phyloP scores from a whole-genome alignment of 2,797 vertebrate genomes.

The Mycteria americana region DNA sequence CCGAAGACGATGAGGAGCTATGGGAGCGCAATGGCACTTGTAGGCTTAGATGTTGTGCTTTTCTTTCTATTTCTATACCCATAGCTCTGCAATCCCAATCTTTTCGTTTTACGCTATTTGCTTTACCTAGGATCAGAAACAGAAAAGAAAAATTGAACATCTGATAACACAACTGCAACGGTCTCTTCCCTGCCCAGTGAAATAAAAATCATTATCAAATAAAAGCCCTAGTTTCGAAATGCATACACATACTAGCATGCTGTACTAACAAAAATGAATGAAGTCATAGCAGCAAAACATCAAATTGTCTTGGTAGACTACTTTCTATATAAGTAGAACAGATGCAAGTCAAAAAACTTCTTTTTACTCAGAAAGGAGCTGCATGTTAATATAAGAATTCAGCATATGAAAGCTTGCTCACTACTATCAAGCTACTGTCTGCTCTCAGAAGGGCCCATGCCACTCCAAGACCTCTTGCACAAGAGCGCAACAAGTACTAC shows the following conservation, averaged over 20 bases:
- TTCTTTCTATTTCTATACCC: conserved; percentile 83
- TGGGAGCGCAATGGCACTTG: conserved; percentile 92
- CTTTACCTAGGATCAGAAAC: conserved; percentile 74
- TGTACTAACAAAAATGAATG: not conserved
- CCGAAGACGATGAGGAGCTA: conserved; percentile 93
- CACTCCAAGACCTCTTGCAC: not conserved
- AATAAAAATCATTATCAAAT: not conserved
- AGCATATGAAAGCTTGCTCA: not conserved
- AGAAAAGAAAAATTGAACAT: not conserved
- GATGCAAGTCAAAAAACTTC: not conserved
- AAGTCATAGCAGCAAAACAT: not conserved
- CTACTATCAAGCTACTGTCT: not conserved
- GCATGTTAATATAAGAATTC: not conserved
- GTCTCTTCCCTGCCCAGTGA: not conserved
- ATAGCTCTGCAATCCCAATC: conserved; percentile 83
- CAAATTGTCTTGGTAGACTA: not conserved
- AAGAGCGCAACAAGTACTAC: not conserved
- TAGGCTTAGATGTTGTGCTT: conserved; percentile 88
- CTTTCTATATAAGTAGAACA: not conserved
- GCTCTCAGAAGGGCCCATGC: not conserved
- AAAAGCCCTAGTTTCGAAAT: not conserved
- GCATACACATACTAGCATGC: not conserved
- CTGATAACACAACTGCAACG: not conserved
- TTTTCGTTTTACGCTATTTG: conserved; percentile 79
- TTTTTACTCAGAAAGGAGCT: not conserved